Evolutionary conservation across 92 coral and sea anemone genomes (phyloP).

Genomic region (Phenganax subtilis): DNA sequence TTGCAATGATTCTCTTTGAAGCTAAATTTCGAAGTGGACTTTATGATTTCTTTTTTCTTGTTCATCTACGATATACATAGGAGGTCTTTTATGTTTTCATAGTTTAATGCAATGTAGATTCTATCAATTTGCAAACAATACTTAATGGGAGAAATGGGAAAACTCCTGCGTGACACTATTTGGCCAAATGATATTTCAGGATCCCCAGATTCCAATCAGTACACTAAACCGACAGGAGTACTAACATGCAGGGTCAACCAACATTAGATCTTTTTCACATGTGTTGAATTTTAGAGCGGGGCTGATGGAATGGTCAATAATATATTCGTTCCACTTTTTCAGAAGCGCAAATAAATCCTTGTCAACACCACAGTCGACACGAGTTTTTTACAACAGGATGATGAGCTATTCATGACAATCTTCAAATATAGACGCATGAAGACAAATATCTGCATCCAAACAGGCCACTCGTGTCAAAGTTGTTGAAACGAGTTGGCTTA

Average conservation of each 20-base stretch:
- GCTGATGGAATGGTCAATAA: neutral
- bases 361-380: neutral
- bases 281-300: neutral
- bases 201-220: neutral
- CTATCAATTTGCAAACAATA: no score
- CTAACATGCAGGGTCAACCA: neutral
- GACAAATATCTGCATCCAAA: neutral
- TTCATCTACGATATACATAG: no score
- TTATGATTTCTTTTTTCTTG: no score
- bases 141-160: no score
- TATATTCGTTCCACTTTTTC: conserved; percentile 14
- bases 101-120: no score
- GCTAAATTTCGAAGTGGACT: neutral
- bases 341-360: conserved; percentile 1
- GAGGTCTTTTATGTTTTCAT: no score
- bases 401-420: conserved; percentile 4
- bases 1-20: neutral
- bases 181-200: no score
- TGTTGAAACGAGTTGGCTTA: neutral
- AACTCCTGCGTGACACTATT: no score
- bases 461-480: neutral
- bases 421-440: neutral
- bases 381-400: neutral
- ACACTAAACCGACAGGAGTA: neutral
- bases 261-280: neutral